Evolutionary conservation across 1,140 invertebrate species (phyloP).

Genomic region (Tribolium madens): DNA sequence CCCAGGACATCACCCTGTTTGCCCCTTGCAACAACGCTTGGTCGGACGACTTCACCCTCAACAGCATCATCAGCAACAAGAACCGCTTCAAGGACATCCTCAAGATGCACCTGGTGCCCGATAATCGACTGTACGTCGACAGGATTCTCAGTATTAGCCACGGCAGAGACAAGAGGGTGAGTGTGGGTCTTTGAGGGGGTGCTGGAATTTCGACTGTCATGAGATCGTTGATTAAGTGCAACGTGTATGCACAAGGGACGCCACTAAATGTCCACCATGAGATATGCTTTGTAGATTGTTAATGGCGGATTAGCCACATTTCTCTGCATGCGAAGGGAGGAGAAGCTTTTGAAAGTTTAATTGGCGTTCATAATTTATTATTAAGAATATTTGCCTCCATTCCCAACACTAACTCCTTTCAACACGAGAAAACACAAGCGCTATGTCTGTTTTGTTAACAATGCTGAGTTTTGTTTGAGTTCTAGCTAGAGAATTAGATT

Average conservation of each 20-base stretch:
- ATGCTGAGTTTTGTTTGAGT: too few relatives aligned
- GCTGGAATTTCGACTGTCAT: not conserved
- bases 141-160: slow-evolving; percentile 72
- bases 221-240: not conserved
- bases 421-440: too few relatives aligned
- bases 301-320: not conserved
- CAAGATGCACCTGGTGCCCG: slow-evolving; percentile 81
- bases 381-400: too few relatives aligned
- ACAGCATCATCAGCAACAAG: slow-evolving; percentile 78
- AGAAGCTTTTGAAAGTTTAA: slow-evolving; percentile 12
- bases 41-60: slow-evolving; percentile 77
- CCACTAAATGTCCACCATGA: not conserved
- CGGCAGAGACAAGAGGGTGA: slow-evolving; percentile 78
- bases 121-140: slow-evolving; percentile 79
- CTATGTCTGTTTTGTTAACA: too few relatives aligned
- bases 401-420: not conserved
- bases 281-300: slow-evolving; percentile 6
- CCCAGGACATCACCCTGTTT: slow-evolving; percentile 85
- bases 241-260: not conserved
- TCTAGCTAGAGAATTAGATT: too few relatives aligned
- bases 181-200: slow-evolving; percentile 39
- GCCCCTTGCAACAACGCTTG: slow-evolving; percentile 90
- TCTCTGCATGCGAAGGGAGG: not conserved
- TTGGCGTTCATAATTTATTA: not conserved
- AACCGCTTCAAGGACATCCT: slow-evolving; percentile 80